Conservation (phyloP, 1,140 invertebrate species). For the Apis laboriosa region DNA sequence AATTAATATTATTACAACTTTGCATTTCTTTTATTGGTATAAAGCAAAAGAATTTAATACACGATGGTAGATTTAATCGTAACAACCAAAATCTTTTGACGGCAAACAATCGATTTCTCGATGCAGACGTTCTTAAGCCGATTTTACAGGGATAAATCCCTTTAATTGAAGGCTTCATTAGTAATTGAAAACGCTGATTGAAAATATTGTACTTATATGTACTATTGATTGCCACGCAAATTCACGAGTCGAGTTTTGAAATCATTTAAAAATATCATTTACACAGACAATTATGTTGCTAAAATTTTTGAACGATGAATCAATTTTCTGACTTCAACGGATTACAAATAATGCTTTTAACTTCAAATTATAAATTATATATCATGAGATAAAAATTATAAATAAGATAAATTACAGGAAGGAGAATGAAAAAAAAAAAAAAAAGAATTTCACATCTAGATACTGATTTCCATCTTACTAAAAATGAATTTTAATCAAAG, state of each 20-base stretch:
- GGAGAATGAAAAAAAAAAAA: too few relatives aligned
- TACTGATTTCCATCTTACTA: too few relatives aligned
- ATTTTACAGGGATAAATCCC: constrained; percentile 49
- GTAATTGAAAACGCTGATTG: constrained; percentile 54
- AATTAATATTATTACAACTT: too few relatives aligned
- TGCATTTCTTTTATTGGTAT: not conserved
- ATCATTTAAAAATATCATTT: not conserved
- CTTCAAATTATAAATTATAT: too few relatives aligned
- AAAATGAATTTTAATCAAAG: not conserved
- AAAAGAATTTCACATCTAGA: too few relatives aligned
- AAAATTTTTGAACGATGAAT: too few relatives aligned
- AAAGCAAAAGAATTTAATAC: not conserved
- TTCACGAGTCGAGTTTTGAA: not conserved
- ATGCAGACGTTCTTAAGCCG: constrained; percentile 31
- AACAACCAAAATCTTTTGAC: constrained; percentile 34
- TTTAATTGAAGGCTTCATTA: constrained; percentile 59
- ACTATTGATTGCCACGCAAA: not conserved
- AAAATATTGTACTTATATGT: constrained; percentile 22
- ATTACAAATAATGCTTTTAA: too few relatives aligned
- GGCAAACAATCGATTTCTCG: constrained; percentile 39
- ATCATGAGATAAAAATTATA: too few relatives aligned
- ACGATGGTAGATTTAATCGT: constrained; percentile 20
- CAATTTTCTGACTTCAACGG: too few relatives aligned
- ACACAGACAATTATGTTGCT: too few relatives aligned
- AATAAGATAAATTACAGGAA: too few relatives aligned